A percentile compares a stretch with the other conserved stretches of the same genome.
Conservation (phyloP, 2,888 invertebrate genomes). For the Falcaria lacertinaria region DNA sequence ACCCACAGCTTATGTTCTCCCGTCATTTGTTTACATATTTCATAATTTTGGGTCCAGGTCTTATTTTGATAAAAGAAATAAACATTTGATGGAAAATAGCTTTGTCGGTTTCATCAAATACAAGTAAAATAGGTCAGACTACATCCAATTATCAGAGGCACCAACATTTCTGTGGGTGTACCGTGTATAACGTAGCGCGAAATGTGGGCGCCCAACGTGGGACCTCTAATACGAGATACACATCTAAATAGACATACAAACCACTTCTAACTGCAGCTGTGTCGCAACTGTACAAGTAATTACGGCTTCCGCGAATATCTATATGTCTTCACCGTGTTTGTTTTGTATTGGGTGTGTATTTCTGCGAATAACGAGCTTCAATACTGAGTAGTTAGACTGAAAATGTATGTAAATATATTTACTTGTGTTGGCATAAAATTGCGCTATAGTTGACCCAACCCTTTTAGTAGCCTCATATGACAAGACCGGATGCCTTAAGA, state of each 20-base stretch:
- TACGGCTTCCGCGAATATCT: not conserved
- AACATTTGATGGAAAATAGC: too few relatives aligned
- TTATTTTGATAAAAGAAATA: too few relatives aligned
- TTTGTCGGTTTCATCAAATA: not conserved
- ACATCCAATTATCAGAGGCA: not conserved
- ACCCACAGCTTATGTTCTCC: too few relatives aligned
- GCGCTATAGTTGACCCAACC: too few relatives aligned
- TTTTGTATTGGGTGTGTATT: not conserved
- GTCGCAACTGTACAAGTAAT: not conserved
- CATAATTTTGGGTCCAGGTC: too few relatives aligned
- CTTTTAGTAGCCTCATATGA: too few relatives aligned
- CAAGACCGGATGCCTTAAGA: too few relatives aligned
- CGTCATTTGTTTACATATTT: too few relatives aligned
- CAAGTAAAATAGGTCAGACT: not conserved
- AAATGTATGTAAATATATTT: too few relatives aligned
- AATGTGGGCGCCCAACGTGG: constrained; percentile 17
- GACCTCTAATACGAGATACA: constrained; percentile 4
- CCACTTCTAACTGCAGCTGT: not conserved
- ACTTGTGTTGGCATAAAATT: too few relatives aligned
- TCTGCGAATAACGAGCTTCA: not conserved
- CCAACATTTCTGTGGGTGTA: constrained; percentile 15
- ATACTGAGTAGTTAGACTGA: too few relatives aligned
- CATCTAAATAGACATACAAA: not conserved
- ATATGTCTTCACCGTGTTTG: not conserved
- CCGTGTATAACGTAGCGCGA: constrained; percentile 1